These are phyloP conservation scores for Orthochromis indermauri DNA, from an alignment of 2,113 vertebrate species.

Conservation along the genomic window DNA sequence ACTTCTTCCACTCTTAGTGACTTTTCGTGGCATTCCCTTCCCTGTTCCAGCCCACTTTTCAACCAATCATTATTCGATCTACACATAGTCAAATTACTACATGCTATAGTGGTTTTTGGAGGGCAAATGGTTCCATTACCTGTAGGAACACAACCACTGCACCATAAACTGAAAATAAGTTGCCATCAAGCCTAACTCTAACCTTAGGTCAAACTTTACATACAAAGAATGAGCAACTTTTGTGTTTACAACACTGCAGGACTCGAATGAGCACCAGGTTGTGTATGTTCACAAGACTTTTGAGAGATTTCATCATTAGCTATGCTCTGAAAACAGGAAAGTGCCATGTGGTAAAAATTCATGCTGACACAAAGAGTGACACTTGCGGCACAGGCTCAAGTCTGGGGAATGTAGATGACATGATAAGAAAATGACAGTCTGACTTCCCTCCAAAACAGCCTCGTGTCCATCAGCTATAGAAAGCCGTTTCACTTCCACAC, in stretches of 20 bases:
- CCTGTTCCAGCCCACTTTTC: neutral
- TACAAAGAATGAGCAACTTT: neutral
- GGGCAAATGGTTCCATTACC: neutral
- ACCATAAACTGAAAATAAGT: neutral
- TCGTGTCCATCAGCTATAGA: neutral
- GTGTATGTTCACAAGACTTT: neutral
- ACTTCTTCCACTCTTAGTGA: neutral
- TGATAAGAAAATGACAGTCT: slow-evolving; percentile 35
- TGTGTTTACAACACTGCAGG: neutral
- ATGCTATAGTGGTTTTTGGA: neutral
- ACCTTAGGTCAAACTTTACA: neutral
- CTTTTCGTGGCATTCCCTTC: neutral
- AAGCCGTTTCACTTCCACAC: slow-evolving; percentile 57
- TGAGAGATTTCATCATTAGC: neutral
- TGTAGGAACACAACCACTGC: neutral
- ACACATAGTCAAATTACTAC: neutral
- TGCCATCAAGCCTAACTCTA: neutral
- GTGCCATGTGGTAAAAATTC: neutral
- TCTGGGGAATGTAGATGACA: neutral
- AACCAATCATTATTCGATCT: neutral
- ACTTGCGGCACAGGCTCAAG: neutral
- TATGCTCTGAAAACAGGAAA: neutral
- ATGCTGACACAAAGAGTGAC: neutral
- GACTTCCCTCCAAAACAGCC: slow-evolving; percentile 12
- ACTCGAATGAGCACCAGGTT: neutral